These are phyloP conservation scores for Archivesica marissinica DNA, from an alignment of 1,140 invertebrate genomes.

Conservation along the genomic window DNA sequence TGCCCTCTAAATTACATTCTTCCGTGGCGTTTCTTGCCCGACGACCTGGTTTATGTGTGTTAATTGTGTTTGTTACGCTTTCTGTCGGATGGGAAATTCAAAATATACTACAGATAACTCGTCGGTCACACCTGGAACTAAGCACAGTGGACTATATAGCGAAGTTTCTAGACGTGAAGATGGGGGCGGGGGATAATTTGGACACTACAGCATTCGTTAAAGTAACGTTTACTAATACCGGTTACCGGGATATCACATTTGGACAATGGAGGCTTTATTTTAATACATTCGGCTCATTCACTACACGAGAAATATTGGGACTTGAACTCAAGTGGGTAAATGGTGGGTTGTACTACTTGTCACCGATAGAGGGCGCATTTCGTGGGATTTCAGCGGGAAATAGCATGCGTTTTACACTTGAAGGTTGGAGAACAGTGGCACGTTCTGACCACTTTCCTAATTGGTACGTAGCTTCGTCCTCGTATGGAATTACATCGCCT, in stretches of 20 bases:
- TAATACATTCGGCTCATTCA: conserved; percentile 62
- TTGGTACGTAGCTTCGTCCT: conserved; percentile 29
- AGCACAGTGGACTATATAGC: conserved; percentile 13
- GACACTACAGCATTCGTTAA: conserved; percentile 24
- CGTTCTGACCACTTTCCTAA: conserved; percentile 47
- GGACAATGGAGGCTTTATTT: conserved; percentile 74
- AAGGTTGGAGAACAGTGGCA: neutral
- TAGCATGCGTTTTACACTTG: neutral
- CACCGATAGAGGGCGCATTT: conserved; percentile 16
- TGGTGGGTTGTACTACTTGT: conserved; percentile 37
- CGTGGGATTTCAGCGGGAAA: neutral
- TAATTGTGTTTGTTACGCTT: neutral
- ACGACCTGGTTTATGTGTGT: neutral
- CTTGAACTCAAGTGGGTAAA: neutral
- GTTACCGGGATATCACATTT: conserved; percentile 49
- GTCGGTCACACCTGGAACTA: neutral
- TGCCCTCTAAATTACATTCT: neutral
- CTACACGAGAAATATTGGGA: neutral
- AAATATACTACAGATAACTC: neutral
- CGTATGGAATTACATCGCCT: neutral
- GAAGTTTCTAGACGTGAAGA: conserved; percentile 7
- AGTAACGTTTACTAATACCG: conserved; percentile 73
- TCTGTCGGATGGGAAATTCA: neutral
- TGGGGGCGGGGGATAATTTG: conserved; percentile 67
- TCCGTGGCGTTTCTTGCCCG: neutral